Evolutionary conservation across 2,113 vertebrate species (phyloP), one percentile per base, ranked within the genome.

Genomic region (Rissa tridactyla): DNA sequence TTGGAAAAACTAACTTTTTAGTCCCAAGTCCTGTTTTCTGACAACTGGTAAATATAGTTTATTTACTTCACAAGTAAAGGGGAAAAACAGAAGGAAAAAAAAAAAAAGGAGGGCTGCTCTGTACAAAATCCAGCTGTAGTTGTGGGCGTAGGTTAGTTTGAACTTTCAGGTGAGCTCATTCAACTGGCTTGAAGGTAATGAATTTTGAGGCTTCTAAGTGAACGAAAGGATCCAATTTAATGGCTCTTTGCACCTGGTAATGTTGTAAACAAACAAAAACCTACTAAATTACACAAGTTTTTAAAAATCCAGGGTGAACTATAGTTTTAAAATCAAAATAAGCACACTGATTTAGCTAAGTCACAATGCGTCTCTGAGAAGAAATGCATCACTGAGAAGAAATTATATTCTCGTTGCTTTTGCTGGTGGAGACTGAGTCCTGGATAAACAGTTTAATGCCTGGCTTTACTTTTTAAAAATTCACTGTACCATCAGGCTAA

Each of bases 151-250:
- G 13, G 15, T 80, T 90, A 44, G 1, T 0, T 5, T 90, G 80
- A 83, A 93, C 62, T 92, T 92, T 36, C n/a, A 81, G 51, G 76
- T 92, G 15, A 77, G 11, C n/a, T 95, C 55, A 47, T 86, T 90
- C 54, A 88, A 11, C 47, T 78, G 18, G 7, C 15, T 47, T 71
- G n/a, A 86, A 29, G n/a, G 76, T 85, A 72, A 66, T 51, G 14
- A 82, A 55, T 88, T 82, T n/a, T 55, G 19, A 71, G 34, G 15
- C 36, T 78, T 75, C 26, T 81, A 29, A 29, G 27, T 42, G 38
- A 25, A 49, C 23, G 15, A 78, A 83, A 60, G 22, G 14, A 25
- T 23, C 9, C 25, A 29, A 6, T 61, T 76, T 69, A 84, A 58
- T 78, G n/a, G 2, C 34, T 86, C 34, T 75, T 75, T 75, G 38